These are phyloP conservation scores for Cecidostiba fungosa DNA, from an alignment of 2,888 invertebrate genomes.

Conservation along the genomic window DNA sequence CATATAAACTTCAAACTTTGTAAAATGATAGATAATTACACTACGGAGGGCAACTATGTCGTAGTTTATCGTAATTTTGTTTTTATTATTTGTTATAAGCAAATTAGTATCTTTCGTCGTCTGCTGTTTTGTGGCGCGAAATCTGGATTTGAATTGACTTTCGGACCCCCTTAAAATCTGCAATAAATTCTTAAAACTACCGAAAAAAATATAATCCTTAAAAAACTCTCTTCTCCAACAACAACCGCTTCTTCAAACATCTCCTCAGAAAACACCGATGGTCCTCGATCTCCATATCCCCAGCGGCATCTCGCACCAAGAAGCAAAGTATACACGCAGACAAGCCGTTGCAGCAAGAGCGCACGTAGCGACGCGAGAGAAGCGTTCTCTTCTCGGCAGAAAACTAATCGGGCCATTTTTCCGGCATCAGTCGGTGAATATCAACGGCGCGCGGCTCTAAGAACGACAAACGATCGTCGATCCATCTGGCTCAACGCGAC, in stretches of 20 bases:
- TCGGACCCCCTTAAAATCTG: no score
- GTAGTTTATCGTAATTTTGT: no score
- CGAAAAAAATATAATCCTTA: no score
- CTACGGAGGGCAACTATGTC: no score
- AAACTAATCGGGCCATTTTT: conserved; percentile 80
- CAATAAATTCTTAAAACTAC: no score
- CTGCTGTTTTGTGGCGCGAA: no score
- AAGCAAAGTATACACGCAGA: conserved; percentile 22
- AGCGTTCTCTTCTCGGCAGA: conserved; percentile 35
- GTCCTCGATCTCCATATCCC: background rate
- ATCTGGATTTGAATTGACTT: no score
- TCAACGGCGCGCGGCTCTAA: conserved; percentile 76
- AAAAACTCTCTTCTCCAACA: no score
- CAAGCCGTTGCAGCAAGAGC: background rate
- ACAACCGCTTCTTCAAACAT: background rate
- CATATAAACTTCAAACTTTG: no score
- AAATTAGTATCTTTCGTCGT: no score
- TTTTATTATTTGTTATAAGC: no score
- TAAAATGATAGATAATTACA: no score
- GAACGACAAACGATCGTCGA: conserved; percentile 80
- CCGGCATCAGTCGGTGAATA: conserved; percentile 80
- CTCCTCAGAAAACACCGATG: background rate
- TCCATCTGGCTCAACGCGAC: conserved; percentile 78
- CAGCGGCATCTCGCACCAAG: conserved; percentile 8
- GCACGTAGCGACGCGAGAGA: conserved; percentile 36